These are phyloP conservation scores for Nomada hirtipes DNA, from an alignment of 2,888 invertebrate species.

Conservation along the genomic window DNA sequence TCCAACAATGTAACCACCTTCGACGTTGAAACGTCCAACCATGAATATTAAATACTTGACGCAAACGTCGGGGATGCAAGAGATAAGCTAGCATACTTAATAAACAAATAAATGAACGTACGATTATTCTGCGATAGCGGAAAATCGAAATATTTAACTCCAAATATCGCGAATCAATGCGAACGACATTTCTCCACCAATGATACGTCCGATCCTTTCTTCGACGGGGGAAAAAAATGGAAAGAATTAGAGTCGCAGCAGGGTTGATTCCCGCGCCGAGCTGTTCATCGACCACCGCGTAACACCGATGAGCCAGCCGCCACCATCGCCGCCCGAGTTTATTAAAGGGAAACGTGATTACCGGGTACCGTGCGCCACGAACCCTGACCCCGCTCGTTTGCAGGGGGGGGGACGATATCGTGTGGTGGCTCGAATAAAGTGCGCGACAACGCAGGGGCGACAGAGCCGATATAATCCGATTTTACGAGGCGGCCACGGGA, in stretches of 20 bases:
- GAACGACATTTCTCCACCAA: too few relatives aligned
- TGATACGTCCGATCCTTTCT: too few relatives aligned
- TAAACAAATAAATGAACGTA: too few relatives aligned
- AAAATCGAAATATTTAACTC: too few relatives aligned
- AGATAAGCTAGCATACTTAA: too few relatives aligned
- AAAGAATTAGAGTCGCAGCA: too few relatives aligned
- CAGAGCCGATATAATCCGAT: slow-evolving; percentile 74
- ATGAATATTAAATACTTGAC: not conserved
- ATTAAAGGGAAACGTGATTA: slow-evolving; percentile 40
- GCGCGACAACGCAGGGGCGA: slow-evolving; percentile 71
- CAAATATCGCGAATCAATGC: too few relatives aligned
- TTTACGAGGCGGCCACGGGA: slow-evolving; percentile 74
- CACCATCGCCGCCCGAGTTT: slow-evolving; percentile 5
- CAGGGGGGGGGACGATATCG: slow-evolving; percentile 58
- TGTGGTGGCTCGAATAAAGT: slow-evolving; percentile 68
- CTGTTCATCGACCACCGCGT: too few relatives aligned
- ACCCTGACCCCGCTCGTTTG: slow-evolving; percentile 61
- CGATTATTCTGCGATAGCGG: too few relatives aligned
- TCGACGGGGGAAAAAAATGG: too few relatives aligned
- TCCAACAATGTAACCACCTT: slow-evolving; percentile 18
- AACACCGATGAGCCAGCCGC: too few relatives aligned
- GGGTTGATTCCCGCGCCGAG: too few relatives aligned
- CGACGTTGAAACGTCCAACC: not conserved
- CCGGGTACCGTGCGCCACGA: slow-evolving; percentile 38
- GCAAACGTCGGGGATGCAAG: not conserved